Conservation (phyloP, 2,797 vertebrate genomes). For the Propithecus perrieri region DNA sequence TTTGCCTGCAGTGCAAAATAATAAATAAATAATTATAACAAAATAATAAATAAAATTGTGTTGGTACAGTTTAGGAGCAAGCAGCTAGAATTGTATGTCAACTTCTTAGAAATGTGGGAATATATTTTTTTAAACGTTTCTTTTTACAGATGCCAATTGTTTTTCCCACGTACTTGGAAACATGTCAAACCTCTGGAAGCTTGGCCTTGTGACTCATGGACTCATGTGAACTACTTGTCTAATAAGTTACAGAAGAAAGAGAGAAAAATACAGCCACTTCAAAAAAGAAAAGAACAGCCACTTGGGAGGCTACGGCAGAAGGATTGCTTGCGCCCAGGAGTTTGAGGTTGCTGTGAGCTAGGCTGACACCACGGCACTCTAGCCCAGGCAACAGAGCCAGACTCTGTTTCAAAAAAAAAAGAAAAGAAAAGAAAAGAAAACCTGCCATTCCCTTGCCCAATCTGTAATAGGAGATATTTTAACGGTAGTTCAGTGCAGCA, state of each 20-base stretch:
- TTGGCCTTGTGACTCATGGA: conserved; percentile 10
- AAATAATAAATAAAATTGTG: neutral
- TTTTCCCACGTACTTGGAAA: neutral
- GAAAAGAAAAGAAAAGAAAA: neutral
- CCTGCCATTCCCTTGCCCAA: neutral
- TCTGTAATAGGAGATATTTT: neutral
- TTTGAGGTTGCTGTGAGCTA: too few species aligned
- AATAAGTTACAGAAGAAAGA: conserved; percentile 28
- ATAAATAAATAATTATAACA: neutral
- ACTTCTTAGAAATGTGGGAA: neutral
- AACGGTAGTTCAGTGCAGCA: neutral
- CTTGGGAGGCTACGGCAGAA: too few species aligned
- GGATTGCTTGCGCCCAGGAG: too few species aligned
- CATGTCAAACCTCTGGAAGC: neutral
- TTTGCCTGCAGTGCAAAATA: neutral
- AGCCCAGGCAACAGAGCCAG: too few species aligned
- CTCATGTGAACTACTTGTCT: neutral
- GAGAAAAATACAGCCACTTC: neutral
- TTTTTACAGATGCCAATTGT: neutral
- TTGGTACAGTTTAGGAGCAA: neutral
- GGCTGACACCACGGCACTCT: too few species aligned
- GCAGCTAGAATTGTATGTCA: neutral
- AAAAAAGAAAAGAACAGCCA: neutral
- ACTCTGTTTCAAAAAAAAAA: too few species aligned
- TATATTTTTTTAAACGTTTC: neutral